Conservation (phyloP, 2,888 invertebrate species). For the Gymnocheta viridis region DNA sequence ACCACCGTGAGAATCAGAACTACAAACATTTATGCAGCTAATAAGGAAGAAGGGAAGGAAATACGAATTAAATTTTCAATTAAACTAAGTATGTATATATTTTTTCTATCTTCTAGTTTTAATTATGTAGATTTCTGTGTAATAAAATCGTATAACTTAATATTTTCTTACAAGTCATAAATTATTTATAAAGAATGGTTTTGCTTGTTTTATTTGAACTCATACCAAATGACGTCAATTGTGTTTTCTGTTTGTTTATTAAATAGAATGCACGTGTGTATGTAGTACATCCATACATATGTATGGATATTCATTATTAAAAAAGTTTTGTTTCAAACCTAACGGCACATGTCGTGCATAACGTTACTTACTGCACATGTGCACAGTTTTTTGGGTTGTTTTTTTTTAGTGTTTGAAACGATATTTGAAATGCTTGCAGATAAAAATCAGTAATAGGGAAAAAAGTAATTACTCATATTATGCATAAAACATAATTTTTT, state of each 20-base stretch:
- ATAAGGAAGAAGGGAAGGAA: background rate
- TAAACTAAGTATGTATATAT: background rate
- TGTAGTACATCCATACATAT: background rate
- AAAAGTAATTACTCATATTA: conserved; percentile 25
- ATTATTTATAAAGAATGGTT: conserved; percentile 3
- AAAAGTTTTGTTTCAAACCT: conserved; percentile 53
- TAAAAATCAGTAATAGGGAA: conserved; percentile 30
- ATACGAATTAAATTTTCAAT: background rate
- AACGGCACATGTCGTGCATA: conserved; percentile 68
- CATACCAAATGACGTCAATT: conserved; percentile 60
- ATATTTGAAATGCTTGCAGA: conserved; percentile 32
- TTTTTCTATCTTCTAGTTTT: background rate
- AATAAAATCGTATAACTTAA: too few species aligned
- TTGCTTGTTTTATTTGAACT: conserved; percentile 8
- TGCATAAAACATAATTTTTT: background rate
- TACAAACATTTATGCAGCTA: background rate
- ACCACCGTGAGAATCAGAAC: conserved; percentile 37
- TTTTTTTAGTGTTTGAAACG: background rate
- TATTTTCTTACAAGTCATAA: background rate
- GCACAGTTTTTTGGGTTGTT: conserved; percentile 28
- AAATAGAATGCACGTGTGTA: background rate
- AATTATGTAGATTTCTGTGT: conserved; percentile 17
- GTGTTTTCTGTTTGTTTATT: conserved; percentile 25
- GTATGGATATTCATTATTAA: background rate
- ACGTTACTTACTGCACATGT: conserved; percentile 60